Evolutionary conservation across 2,888 invertebrate genomes (phyloP), one percentile per base, ranked within the genome.

Genomic region (Lypha dubia): DNA sequence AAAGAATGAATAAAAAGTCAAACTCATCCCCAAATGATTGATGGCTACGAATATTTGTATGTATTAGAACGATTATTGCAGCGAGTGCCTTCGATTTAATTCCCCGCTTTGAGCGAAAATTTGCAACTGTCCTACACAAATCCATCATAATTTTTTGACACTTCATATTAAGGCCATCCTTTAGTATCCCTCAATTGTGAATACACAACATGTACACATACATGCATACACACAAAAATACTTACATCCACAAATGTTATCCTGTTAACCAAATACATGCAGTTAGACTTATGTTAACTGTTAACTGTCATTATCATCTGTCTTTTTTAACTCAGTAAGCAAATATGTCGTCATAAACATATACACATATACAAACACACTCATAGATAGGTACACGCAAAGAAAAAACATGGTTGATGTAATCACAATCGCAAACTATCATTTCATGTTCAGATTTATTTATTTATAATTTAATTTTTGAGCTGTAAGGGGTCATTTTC

Each of bases 71-170:
- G 35, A 17, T 68, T 51, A 28, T 44, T 71, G 77, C 62, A 51
- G 8, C 35, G 38, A 51, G 8, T 49, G 38, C 13, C n/a, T 56
- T 35, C 63, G 49, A 28, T 49, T 60, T 28, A 32, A 77, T 70
- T 60, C 60, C 60, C 20, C 24, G n/a, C n/a, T 41, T 41, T 49
- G 17, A 1, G 20, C 35, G n/a, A 1, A 49, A 60, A 60, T 60
- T 46, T 73, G 58, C 71, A 58, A 73, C 71, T 73, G 71, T 35
- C 60, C 60, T 49, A 7, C 58, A 28, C 58, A 77, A 49, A 82
- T 83, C 82, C 60, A 77, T 83, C 82, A 83, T 77, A 60, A 77
- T 60, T 83, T 77, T 65, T 73, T 83, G 82, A 83, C 82, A 77
- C 77, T 75, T 73, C 22, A 8, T 44, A 28, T 60, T 73, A 38